phyloP scores from a whole-genome alignment of 1,140 invertebrate species.

The Halictus rubicundus region DNA sequence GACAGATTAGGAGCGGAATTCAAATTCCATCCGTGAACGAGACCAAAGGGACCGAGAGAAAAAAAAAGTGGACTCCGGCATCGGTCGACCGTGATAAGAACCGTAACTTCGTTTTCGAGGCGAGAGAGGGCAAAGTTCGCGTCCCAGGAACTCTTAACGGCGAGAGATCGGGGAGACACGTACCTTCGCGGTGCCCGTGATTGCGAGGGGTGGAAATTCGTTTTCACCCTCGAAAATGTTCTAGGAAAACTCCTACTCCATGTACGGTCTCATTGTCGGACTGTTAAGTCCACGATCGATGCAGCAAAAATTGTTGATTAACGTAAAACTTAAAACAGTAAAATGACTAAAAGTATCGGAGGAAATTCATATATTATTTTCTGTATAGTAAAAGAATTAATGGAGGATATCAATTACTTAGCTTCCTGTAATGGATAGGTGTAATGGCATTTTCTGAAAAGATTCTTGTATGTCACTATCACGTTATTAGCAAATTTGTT shows the following conservation, averaged over 20 bases:
- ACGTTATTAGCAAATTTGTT: too few species aligned
- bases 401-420: too few species aligned
- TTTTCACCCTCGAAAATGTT: constrained; percentile 26
- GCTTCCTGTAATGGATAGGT: too few species aligned
- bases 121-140: constrained; percentile 61
- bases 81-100: constrained; percentile 46
- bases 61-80: constrained; percentile 29
- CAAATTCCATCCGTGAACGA: neutral
- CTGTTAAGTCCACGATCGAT: neutral
- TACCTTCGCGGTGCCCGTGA: constrained; percentile 12
- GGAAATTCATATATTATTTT: too few species aligned
- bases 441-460: too few species aligned
- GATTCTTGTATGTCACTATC: too few species aligned
- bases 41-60: neutral
- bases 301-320: too few species aligned
- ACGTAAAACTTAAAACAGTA: too few species aligned
- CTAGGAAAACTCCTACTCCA: neutral
- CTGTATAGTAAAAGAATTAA: too few species aligned
- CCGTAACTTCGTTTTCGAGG: constrained; percentile 41
- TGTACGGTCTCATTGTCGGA: too few species aligned
- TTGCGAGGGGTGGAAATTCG: constrained; percentile 30
- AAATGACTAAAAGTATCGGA: too few species aligned
- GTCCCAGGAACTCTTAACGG: constrained; percentile 31
- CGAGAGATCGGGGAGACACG: constrained; percentile 33
- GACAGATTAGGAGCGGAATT: neutral